Evolutionary conservation across 1,140 invertebrate species (phyloP).

Genomic region (Nautilus pompilius): DNA sequence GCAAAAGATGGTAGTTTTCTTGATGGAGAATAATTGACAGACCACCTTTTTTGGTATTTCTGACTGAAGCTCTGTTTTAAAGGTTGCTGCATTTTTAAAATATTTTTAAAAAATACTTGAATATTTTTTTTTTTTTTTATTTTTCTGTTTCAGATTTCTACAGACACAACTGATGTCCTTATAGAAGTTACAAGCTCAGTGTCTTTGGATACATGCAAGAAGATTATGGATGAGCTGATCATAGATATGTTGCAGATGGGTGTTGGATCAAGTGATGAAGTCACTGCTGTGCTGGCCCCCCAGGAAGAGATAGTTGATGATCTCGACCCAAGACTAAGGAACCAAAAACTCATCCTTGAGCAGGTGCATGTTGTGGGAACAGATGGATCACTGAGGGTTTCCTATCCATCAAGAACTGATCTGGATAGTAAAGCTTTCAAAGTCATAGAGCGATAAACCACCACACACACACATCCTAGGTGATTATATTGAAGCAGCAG

Average conservation of each 20-base stretch:
- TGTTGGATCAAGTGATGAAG: slow-evolving; percentile 40
- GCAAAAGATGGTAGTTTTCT: no score
- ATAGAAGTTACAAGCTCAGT: slow-evolving; percentile 74
- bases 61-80: no score
- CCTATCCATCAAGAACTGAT: slow-evolving; percentile 77
- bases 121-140: no score
- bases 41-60: no score
- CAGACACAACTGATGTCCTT: slow-evolving; percentile 66
- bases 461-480: no score
- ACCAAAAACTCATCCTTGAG: slow-evolving; percentile 58
- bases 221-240: slow-evolving; percentile 68
- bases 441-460: no score
- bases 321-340: slow-evolving; percentile 3
- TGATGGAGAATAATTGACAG: no score
- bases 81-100: not conserved
- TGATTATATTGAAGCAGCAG: no score
- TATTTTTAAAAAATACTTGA: not conserved
- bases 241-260: slow-evolving; percentile 62
- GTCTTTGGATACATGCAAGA: slow-evolving; percentile 67
- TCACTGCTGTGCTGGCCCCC: slow-evolving; percentile 5
- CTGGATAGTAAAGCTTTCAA: slow-evolving; percentile 49
- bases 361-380: slow-evolving; percentile 71
- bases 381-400: slow-evolving; percentile 67
- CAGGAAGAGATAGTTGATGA: slow-evolving; percentile 9
- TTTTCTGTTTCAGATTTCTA: slow-evolving; percentile 46